These are phyloP conservation scores for Agelas oroides DNA, from an alignment of 37 sponge, comb jelly and placozoan genomes.

Conservation along the genomic window DNA sequence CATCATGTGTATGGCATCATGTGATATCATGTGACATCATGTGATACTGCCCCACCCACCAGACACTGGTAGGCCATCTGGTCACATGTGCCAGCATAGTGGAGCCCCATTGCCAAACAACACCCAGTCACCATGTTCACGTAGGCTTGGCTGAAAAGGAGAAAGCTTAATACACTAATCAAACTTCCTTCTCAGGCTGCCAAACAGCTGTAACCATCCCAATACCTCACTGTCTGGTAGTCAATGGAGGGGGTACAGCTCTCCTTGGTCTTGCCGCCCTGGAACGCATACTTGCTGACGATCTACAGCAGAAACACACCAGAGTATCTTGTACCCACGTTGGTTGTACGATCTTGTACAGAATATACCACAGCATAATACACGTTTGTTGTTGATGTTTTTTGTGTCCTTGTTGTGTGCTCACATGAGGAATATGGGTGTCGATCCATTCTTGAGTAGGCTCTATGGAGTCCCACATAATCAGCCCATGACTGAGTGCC, in stretches of 20 bases:
- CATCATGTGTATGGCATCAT: no score
- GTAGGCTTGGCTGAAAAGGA: slow-evolving; percentile 45
- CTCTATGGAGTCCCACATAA: slow-evolving; percentile 87
- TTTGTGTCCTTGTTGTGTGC: neutral
- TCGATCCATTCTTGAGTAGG: slow-evolving; percentile 86
- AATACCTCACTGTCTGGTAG: slow-evolving; percentile 59
- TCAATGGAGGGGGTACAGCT: neutral
- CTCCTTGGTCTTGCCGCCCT: neutral
- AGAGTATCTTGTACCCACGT: no score
- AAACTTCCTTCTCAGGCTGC: no score
- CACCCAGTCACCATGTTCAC: slow-evolving; percentile 82
- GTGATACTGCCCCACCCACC: slow-evolving; percentile 37
- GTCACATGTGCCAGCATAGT: slow-evolving; percentile 87
- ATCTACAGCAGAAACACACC: slow-evolving; percentile 3
- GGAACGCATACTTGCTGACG: slow-evolving; percentile 38
- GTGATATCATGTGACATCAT: no score
- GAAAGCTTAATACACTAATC: no score
- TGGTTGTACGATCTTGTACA: no score
- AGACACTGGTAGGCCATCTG: slow-evolving; percentile 57
- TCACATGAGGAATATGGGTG: slow-evolving; percentile 69
- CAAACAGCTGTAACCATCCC: neutral
- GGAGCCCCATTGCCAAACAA: slow-evolving; percentile 81
- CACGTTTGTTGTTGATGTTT: no score
- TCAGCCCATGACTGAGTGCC: slow-evolving; percentile 68
- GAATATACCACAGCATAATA: no score